Evolutionary conservation across 2,888 invertebrate genomes (phyloP), one percentile per base, ranked within the genome.

Genomic region (Agonopterix arenella): DNA sequence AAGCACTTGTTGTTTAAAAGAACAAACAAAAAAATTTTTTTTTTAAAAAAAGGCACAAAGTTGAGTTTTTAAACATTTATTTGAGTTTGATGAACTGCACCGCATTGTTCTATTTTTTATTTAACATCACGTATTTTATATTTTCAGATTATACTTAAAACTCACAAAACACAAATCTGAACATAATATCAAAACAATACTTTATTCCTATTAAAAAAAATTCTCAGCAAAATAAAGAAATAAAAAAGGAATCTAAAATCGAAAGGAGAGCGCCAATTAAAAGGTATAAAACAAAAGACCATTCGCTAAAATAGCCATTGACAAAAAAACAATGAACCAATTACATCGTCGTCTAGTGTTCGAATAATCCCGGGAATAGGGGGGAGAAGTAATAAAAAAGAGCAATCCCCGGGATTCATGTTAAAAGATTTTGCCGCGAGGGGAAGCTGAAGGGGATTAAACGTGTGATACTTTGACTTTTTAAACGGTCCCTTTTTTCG

Each of bases 391-490:
- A 64, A 70, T 68, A 77, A 78, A 81, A 82, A 82, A 78, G 77
- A 64, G 66, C 78, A 80, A 70, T 72, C 83, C 76, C 57, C 48
- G 74, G 81, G 84, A 80, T 57, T 62, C 60, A 61, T 68, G 78
- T 77, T 81, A 81, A 82, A 81, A 82, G 84, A 82, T 84, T 83
- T 79, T 73, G 68, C 68, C 77, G 64, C 76, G 73, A 74, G 76
- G 82, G 76, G 76, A 66, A 61, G 48, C 47, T 61, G 59, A 59
- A 11, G 57, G 60, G 74, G 68, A 74, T 76, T 73, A 71, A 72
- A 64, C 69, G 76, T 67, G 76, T 75, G 79, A 80, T 82, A 83
- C 81, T 83, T 83, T 84, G 82, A 83, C 79, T 80, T 81, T 79
- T 82, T 78, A 81, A 83, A 75, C 73, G 77, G 62, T 59, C 59